Conservation (phyloP, 2,113 vertebrate species). For the Elaphurus davidianus region DNA sequence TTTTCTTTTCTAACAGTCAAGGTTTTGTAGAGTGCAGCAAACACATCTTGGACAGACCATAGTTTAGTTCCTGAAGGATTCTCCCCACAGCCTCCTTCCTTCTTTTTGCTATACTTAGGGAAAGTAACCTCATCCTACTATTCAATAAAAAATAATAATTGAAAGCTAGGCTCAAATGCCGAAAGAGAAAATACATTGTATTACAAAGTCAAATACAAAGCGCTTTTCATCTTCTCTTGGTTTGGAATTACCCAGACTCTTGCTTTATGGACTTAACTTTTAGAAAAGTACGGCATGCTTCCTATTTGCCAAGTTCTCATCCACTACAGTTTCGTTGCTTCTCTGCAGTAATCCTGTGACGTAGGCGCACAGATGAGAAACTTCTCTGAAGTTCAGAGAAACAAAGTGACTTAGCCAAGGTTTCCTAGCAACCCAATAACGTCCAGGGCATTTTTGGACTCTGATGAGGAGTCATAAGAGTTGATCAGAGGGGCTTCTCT, state of each 20-base stretch:
- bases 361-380: background rate
- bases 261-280: background rate
- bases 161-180: background rate
- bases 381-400: background rate
- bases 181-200: background rate
- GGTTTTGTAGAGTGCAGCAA: background rate
- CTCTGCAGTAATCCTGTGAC: background rate
- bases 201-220: background rate
- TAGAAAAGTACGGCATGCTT: background rate
- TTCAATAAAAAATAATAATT: background rate
- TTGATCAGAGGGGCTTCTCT: background rate
- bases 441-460: background rate
- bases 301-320: background rate
- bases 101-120: background rate
- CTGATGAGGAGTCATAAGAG: background rate
- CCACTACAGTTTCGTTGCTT: background rate
- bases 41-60: background rate
- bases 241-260: background rate
- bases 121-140: slow-evolving; percentile 17
- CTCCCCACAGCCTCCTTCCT: background rate
- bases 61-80: background rate
- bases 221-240: background rate
- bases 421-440: background rate
- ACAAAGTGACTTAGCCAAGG: background rate
- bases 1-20: background rate